Conservation (phyloP, 2,888 invertebrate genomes). For the Habroteleia sp. region DNA sequence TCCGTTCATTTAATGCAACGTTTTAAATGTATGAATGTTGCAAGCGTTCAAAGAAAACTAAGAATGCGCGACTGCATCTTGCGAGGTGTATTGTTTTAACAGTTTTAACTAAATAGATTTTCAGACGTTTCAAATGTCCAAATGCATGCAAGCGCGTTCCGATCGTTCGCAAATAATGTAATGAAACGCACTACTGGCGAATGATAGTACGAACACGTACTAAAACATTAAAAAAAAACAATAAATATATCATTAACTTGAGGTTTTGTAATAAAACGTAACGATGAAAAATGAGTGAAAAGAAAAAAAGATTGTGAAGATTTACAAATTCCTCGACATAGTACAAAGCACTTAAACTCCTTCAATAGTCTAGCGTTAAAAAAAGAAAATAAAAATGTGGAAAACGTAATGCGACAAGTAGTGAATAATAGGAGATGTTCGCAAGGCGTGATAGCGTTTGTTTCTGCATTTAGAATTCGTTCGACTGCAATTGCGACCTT, state of each 20-base stretch:
- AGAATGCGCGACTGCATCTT: no score
- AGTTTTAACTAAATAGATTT: constrained; percentile 17
- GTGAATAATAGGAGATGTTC: constrained; percentile 25
- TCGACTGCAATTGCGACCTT: no score
- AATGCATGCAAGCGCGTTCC: not conserved
- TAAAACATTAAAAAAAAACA: constrained; percentile 23
- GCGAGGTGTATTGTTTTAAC: constrained; percentile 19
- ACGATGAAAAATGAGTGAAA: constrained; percentile 55
- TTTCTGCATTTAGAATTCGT: constrained; percentile 1
- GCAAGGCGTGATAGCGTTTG: constrained; percentile 29
- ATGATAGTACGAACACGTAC: constrained; percentile 25
- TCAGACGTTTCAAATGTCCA: constrained; percentile 10
- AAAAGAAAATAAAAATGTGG: constrained; percentile 18
- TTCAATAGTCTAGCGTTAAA: constrained; percentile 74
- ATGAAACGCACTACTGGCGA: constrained; percentile 10
- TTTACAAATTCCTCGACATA: constrained; percentile 81
- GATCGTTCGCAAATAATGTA: constrained; percentile 15
- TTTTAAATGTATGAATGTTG: not conserved
- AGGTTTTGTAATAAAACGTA: constrained; percentile 63
- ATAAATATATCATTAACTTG: constrained; percentile 52
- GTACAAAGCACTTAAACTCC: constrained; percentile 80
- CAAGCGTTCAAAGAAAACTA: no score
- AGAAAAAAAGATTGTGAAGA: constrained; percentile 66
- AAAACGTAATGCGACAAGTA: constrained; percentile 67
- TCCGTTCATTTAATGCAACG: not conserved